Conservation (phyloP, 2,113 vertebrate genomes). For the Struthio camelus region DNA sequence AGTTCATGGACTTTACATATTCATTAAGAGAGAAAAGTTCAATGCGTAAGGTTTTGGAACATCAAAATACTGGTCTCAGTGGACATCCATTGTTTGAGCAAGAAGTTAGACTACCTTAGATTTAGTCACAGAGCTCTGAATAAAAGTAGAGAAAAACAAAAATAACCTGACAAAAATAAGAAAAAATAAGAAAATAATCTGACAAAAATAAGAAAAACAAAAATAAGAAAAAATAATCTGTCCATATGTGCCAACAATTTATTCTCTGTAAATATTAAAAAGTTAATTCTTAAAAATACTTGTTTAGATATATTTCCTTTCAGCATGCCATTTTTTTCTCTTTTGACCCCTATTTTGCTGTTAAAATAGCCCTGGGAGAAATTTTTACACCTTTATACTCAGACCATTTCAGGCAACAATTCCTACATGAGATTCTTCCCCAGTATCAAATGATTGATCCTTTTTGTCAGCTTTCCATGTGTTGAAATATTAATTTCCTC, state of each 20-base stretch:
- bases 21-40: neutral
- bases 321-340: neutral
- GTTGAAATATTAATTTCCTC: neutral
- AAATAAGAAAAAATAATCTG: neutral
- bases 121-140: neutral
- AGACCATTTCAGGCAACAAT: neutral
- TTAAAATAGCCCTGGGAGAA: neutral
- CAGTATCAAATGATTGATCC: rapidly evolving
- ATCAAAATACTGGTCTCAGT: neutral
- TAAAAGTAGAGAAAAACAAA: neutral
- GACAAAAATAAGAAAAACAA: neutral
- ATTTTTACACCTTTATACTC: neutral
- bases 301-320: too few relatives aligned
- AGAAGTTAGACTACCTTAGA: neutral
- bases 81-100: neutral
- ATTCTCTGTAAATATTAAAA: neutral
- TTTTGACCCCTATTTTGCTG: neutral
- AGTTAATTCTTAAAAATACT: neutral
- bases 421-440: neutral
- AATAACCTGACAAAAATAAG: too few relatives aligned
- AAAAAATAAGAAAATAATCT: too few relatives aligned
- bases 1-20: neutral
- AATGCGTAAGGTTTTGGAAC: neutral
- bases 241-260: neutral
- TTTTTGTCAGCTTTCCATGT: neutral